A percentile compares a stretch with the other conserved stretches of the same genome.
phyloP scores from a whole-genome alignment of 2,888 invertebrate species.

The Megaustenia siamemsis region DNA sequence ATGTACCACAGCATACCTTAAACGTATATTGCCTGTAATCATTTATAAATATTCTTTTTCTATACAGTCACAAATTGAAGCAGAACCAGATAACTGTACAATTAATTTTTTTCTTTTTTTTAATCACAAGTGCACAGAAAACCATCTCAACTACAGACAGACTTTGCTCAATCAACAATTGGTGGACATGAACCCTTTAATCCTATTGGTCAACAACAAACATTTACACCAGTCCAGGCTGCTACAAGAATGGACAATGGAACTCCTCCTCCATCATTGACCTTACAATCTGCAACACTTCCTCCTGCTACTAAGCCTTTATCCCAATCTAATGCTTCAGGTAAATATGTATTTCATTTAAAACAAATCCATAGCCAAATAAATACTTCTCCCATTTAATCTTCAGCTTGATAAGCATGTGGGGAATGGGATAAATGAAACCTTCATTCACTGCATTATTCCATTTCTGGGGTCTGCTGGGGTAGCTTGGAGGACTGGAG shows the following conservation, averaged over 20 bases:
- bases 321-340: not conserved
- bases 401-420: no score
- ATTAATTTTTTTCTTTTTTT: constrained; percentile 72
- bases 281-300: constrained; percentile 12
- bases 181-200: constrained; percentile 68
- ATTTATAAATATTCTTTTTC: not conserved
- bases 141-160: not conserved
- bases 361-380: no score
- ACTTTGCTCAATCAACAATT: constrained; percentile 46
- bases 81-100: constrained; percentile 78
- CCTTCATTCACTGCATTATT: no score
- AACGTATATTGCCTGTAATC: no score
- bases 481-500: no score
- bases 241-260: not conserved
- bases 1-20: no score
- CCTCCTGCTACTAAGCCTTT: not conserved
- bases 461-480: no score
- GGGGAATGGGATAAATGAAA: no score
- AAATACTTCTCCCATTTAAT: no score
- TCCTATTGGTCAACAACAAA: constrained; percentile 62
- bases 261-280: constrained; percentile 1
- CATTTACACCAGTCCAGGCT: constrained; percentile 23
- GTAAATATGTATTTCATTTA: not conserved
- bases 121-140: not conserved
- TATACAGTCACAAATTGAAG: constrained; percentile 77